Base-by-base conservation (phyloP, 1,140 invertebrate species). In the Diorhabda elongata region DNA sequence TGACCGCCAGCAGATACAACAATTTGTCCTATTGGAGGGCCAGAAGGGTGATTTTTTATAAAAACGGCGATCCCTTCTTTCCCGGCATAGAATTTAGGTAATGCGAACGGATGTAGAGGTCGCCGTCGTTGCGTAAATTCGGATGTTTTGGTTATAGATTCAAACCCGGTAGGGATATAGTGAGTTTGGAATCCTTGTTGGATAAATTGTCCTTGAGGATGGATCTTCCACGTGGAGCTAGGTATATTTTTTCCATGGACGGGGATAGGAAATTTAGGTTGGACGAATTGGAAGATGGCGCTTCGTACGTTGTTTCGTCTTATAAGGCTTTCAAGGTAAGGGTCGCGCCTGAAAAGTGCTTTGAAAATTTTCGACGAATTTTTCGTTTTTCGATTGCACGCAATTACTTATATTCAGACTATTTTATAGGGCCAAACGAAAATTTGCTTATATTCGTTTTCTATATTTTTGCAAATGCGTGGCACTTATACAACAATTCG, bases 21-120 rank as follows among this genome's bases (percentile, higher is more conserved):
- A 92, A 93, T 80, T 85, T 93, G 52, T 92, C 91, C 58, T 93
- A 93, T 76, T 95, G 93, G 92, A 88, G 91, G 71, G 93, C 93
- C 0, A 85, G 91, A 65, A 83, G 94, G 42, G 92, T 97, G 52
- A 90, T 91, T 1, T 97, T 98, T 81, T 98, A 92, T 82, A 90
- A 92, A 77, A 98, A 97, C 87, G 95, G 95, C 3, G 95, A 97
- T 81, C 91, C 91, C 0, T 94, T 95, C 79, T 94, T 92, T 81
- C 93, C 92, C 57, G 94, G 94, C 0, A 87, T 95, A 26, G 93
- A 95, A 79, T 91, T 94, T 77, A 89, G 65, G 65, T 67, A 67
- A 44, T 26, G 26, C 26, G 26, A 26, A 26, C 26, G 26, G 26
- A 26, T 26, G 26, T 26, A 26, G 26, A 26, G 26, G 26, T 26